These are phyloP conservation scores for Ciconia boyciana DNA, from an alignment of 2,113 vertebrate genomes.

Conservation along the genomic window DNA sequence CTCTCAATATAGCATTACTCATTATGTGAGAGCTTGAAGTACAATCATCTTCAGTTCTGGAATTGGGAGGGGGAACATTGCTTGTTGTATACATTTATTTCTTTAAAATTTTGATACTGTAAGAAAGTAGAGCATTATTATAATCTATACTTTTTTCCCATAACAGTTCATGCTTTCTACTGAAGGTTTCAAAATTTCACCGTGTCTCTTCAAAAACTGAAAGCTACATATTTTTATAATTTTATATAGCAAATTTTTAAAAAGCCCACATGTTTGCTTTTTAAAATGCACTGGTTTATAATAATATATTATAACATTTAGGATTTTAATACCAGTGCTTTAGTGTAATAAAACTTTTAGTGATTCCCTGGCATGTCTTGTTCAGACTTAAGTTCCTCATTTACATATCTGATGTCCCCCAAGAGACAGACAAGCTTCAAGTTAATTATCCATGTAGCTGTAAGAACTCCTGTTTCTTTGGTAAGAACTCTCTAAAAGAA, in stretches of 20 bases:
- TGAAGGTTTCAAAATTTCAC: not conserved
- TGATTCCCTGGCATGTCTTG: conserved; percentile 71
- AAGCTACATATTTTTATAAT: conserved; percentile 30
- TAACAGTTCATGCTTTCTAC: not conserved
- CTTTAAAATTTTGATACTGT: not conserved
- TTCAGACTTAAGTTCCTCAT: conserved; percentile 77
- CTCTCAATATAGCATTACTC: not conserved
- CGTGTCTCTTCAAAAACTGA: conserved; percentile 34
- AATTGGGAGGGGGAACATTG: not conserved
- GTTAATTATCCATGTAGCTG: conserved; percentile 81
- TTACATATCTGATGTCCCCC: conserved; percentile 81
- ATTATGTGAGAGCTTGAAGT: not conserved
- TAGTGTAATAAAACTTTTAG: conserved; percentile 77
- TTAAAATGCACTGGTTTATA: conserved; percentile 65
- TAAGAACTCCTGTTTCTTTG: conserved; percentile 78
- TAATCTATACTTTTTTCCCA: not conserved
- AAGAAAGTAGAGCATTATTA: not conserved
- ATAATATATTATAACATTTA: conserved; percentile 52
- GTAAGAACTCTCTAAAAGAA: conserved; percentile 79
- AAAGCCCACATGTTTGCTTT: conserved; percentile 53
- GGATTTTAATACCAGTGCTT: conserved; percentile 63
- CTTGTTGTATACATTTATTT: not conserved
- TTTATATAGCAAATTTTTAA: conserved; percentile 6
- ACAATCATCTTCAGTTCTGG: not conserved
- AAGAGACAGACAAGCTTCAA: conserved; percentile 79